Base-by-base conservation (phyloP, 2,797 vertebrate genomes). In the Sandelia bainsii region DNA sequence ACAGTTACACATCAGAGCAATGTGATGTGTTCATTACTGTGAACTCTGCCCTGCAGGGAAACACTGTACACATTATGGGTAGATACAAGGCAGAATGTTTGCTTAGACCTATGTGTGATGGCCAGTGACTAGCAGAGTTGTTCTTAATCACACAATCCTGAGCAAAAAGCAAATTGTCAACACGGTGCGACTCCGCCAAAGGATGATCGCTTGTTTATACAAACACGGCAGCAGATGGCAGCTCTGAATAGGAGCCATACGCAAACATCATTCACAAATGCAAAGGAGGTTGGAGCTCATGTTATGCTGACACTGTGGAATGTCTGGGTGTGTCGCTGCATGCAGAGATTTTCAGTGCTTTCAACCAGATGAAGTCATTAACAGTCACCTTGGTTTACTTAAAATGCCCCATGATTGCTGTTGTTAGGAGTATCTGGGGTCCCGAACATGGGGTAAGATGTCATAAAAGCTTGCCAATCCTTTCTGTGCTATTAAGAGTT, bases 141-240 rank as follows among this genome's bases (percentile, higher is more conserved):
- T 32, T 70, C 20, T 69, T 40, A 57, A 82, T 80, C 72, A 69
- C 46, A 46, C 53, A 69, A 66, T 64, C 56, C 20, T 29, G 57
- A 69, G 68, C 57, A 67, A 72, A 56, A 74, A 42, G 46, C 58
- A 73, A 84, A 71, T 71, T 59, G 75, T 86, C 62, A 62, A 46
- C 39, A 56, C 68, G 61, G 61, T 59, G 52, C 29, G 52, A 62
- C 23, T 61, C 53, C 79, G 79, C 77, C 74, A 82, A 77, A 49
- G 49, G 51, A 69, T 60, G 34, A 62, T 57, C 13, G 2, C 70
- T 67, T 61, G 72, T 79, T 78, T 80, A 71, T 72, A 65, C 61
- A 73, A 70, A 83, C 68, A 79, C n/a, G 20, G 22, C 62, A 80
- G 66, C 76, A 84, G 84, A 88, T 84, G 86, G 82, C 51, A 4